A percentile compares a stretch with the other conserved stretches of the same genome.
phyloP scores from a whole-genome alignment of 2,113 vertebrate species.

The Phalacrocorax carbo region DNA sequence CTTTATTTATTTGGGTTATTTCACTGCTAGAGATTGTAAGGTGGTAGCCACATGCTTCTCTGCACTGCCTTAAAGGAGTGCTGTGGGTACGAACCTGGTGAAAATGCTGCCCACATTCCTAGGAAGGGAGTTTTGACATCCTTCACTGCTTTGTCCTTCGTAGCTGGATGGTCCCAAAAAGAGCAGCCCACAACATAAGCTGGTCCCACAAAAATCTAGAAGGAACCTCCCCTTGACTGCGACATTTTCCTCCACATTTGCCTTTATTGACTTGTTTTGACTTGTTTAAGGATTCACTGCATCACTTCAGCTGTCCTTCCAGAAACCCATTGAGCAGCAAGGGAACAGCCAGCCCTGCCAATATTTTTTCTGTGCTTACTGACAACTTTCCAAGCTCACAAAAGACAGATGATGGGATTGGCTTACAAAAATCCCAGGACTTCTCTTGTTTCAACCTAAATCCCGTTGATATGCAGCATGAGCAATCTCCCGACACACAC shows the following conservation, averaged over 20 bases:
- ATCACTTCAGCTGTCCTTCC: neutral
- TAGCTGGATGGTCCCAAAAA: neutral
- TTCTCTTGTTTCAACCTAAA: neutral
- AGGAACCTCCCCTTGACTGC: neutral
- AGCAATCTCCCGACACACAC: neutral
- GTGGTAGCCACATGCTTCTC: neutral
- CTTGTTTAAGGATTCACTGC: neutral
- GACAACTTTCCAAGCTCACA: conserved; percentile 21
- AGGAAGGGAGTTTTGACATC: neutral
- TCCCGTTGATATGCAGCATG: neutral
- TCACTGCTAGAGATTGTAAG: neutral
- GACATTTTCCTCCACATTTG: neutral
- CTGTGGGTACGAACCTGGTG: too few relatives aligned
- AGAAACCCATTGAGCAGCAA: neutral
- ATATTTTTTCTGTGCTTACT: neutral
- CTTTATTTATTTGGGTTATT: neutral
- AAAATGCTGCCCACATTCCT: neutral
- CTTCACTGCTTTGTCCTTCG: neutral
- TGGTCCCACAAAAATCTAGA: neutral
- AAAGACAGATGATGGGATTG: conserved; percentile 1
- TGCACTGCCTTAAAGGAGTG: neutral
- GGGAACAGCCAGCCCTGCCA: neutral
- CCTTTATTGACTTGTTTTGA: neutral
- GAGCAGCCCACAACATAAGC: neutral
- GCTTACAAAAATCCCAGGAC: neutral